Evolutionary conservation across 2,888 invertebrate genomes (phyloP).

Genomic region (Strigamia transsilvanica): DNA sequence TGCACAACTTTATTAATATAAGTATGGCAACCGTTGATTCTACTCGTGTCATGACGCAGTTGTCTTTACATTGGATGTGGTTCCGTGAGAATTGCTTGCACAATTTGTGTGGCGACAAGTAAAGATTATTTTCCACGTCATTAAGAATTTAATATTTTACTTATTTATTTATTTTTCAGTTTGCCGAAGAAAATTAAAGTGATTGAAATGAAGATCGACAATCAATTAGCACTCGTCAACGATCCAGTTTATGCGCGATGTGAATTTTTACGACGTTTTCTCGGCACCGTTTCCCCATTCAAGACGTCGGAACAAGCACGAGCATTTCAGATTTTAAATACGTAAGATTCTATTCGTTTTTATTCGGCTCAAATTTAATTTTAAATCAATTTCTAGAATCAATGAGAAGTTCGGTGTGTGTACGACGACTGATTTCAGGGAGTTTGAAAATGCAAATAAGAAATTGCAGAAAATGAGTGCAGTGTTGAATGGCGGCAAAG

Average conservation of each 20-base stretch:
- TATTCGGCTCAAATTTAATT: background rate
- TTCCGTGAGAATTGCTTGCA: background rate
- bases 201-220: background rate
- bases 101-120: background rate
- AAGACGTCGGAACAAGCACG: background rate
- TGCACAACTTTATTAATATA: background rate
- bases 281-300: background rate
- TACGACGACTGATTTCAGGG: background rate
- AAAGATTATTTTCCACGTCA: background rate
- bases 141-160: background rate
- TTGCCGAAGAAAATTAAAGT: background rate
- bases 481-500: background rate
- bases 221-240: background rate
- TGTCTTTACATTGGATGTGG: conserved; percentile 56
- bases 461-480: background rate
- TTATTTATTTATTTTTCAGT: background rate
- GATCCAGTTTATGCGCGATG: background rate
- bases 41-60: background rate
- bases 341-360: background rate
- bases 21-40: background rate
- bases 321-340: background rate
- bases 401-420: background rate
- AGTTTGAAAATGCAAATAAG: background rate
- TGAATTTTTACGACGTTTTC: background rate
- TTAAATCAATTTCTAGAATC: background rate